Base-by-base conservation (phyloP, 2,797 vertebrate genomes). In the Etheostoma perlongum region DNA sequence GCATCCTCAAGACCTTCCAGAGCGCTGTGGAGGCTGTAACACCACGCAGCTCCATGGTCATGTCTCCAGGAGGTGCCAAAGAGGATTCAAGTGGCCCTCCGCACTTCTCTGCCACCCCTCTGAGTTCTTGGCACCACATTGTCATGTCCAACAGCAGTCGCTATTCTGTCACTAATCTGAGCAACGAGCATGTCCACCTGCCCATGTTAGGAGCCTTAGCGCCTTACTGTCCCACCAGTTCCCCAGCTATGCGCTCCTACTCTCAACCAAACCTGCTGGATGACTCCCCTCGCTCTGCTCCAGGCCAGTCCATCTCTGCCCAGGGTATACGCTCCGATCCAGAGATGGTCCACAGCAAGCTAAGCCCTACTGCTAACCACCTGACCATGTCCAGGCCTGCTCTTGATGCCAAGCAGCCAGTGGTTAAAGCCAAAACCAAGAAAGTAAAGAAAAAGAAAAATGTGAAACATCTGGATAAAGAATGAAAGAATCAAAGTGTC, bases 1-100 rank as follows among this genome's bases (percentile, higher is more conserved):
- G 94, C 42, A 95, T 96, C 86, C 94, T 96, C 8, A 95, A 95
- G 88, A 96, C 95, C n/a, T 96, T 96, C 68, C 94, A 95, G 89
- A 95, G 79, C 0, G 95, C 95, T 0, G 93, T 96, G 76, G 95
- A 96, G 79, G 95, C 95, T 0, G 93, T 94, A 11, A 96, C 94
- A 0, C 94, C 96, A 0, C 93, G 27, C 61, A 82, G 93, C 85
- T 96, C 96, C n/a, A 78, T 95, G 78, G 91, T 96, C 69, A 95
- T 96, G 19, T 96, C 95, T 30, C 92, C 93, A 7, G 92, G 94
- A 30, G 93, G 68, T 2, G 67, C 79, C 74, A 94, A 91, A 88
- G 91, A 95, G 18, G 93, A 95, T 66, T 94, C 93, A 2, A 81
- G 80, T 3, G 94, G 94, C 14, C 95, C 91, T 0, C 94, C 91